A percentile compares a stretch with the other conserved stretches of the same genome.
Evolutionary conservation across 2,113 vertebrate genomes (phyloP).

Genomic region (Seriola rivoliana): DNA sequence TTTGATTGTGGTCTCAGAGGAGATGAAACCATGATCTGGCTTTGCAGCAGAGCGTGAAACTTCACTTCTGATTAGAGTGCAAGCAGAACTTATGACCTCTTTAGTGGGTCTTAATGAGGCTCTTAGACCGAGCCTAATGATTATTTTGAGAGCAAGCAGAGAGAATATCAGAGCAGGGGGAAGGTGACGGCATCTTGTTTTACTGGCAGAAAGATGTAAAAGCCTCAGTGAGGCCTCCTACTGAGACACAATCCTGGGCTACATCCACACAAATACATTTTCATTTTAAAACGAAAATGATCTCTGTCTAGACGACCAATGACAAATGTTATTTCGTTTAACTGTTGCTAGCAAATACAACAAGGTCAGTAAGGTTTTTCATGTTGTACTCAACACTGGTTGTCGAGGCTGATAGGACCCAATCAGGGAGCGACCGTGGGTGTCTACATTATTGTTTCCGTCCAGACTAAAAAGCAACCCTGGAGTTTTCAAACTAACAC

Average conservation of each 20-base stretch:
- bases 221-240: not conserved
- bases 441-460: too few species aligned
- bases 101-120: conserved; percentile 69
- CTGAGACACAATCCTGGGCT: conserved; percentile 25
- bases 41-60: conserved; percentile 62
- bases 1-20: conserved; percentile 40
- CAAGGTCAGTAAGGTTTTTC: too few species aligned
- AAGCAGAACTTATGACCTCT: conserved; percentile 66
- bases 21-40: conserved; percentile 44
- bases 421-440: too few species aligned
- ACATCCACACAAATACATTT: too few species aligned
- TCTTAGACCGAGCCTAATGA: conserved; percentile 65
- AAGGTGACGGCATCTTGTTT: conserved; percentile 31
- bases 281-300: too few species aligned
- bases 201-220: conserved; percentile 14
- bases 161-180: conserved; percentile 33
- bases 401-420: too few species aligned
- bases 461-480: too few species aligned
- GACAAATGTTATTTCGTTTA: too few species aligned
- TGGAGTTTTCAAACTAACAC: too few species aligned
- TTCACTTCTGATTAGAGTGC: conserved; percentile 70
- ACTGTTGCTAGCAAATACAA: too few species aligned
- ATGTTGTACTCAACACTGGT: too few species aligned
- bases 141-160: conserved; percentile 48
- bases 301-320: too few species aligned